Conservation (phyloP, 2,113 vertebrate genomes). For the Lepisosteus osseus region DNA sequence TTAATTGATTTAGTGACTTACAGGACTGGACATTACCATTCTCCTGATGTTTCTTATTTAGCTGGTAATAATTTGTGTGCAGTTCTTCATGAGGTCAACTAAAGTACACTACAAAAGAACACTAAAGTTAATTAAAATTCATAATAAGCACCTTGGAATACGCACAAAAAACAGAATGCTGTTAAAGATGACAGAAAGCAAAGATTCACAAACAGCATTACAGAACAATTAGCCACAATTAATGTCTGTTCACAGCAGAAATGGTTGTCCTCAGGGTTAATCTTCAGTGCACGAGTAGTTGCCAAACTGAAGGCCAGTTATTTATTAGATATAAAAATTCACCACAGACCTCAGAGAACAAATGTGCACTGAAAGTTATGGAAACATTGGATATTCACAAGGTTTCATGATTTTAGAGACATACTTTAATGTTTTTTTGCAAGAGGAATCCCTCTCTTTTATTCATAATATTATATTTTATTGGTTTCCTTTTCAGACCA, state of each 20-base stretch:
- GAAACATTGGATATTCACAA: slow-evolving; percentile 8
- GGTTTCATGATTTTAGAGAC: slow-evolving; percentile 23
- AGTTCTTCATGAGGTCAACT: no score
- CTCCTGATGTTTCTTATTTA: no score
- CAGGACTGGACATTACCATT: no score
- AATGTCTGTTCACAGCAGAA: neutral
- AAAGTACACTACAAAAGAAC: no score
- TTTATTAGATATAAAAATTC: neutral
- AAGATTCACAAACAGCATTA: neutral
- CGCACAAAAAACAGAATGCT: neutral
- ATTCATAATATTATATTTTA: slow-evolving; percentile 18
- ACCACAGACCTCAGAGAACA: neutral
- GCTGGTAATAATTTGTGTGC: no score
- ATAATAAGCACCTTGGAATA: neutral
- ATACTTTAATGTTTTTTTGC: slow-evolving; percentile 3
- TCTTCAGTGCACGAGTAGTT: neutral
- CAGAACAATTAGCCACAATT: neutral
- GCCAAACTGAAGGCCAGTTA: neutral
- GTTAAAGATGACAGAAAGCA: neutral
- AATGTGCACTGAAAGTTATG: slow-evolving; percentile 1
- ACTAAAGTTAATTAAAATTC: neutral
- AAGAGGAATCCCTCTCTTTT: slow-evolving; percentile 9
- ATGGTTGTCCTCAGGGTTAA: neutral
- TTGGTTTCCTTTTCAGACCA: no score
- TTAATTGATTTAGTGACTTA: no score